Evolutionary conservation across 2,888 invertebrate genomes (phyloP), one percentile per base, ranked within the genome.

Genomic region (Silvanus unidentatus): DNA sequence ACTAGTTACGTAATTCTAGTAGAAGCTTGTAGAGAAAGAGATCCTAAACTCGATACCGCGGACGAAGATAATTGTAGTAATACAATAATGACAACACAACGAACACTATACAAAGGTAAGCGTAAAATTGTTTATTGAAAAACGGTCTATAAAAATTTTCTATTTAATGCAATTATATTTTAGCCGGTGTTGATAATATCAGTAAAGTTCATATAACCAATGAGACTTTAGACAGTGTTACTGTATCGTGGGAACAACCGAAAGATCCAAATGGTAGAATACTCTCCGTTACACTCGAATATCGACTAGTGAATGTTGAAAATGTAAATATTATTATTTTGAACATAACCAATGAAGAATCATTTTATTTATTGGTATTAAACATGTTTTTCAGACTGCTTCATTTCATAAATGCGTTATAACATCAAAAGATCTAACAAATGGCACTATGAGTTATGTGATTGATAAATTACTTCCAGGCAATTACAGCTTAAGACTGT

Each of bases 221-320:
- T 55, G 58, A 68, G 43, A 77, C 73, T 49, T 60, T 69, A 14
- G 78, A 78, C 1, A 77, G 77, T 54, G 79, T 88, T 10, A 81
- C 80, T 38, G 72, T 92, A 2, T 77, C 74, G 16, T 97, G 97
- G 97, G 74, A 79, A 2, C 84, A 87, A 55, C 96, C 97, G 0
- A 57, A 65, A 14, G 74, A 82, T 50, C 95, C 97, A 0, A 98
- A 98, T 69, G 94, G 97, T 1, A 77, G 87, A 47, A 84, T 96
- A 37, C 80, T 92, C 34, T 84, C 86, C 0, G 97, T 95, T 71
- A 80, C 83, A 50, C 82, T 96, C 42, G 80, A 84, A 53, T 89
- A 88, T 64, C 78, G 78, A 50, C 76, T 80, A 41, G 74, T 83
- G 16, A 85, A 85, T 46, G 78, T 81, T 35, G 77, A 78, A 62